Conservation (phyloP, 1,140 invertebrate genomes). For the Ridgeia piscesae region DNA sequence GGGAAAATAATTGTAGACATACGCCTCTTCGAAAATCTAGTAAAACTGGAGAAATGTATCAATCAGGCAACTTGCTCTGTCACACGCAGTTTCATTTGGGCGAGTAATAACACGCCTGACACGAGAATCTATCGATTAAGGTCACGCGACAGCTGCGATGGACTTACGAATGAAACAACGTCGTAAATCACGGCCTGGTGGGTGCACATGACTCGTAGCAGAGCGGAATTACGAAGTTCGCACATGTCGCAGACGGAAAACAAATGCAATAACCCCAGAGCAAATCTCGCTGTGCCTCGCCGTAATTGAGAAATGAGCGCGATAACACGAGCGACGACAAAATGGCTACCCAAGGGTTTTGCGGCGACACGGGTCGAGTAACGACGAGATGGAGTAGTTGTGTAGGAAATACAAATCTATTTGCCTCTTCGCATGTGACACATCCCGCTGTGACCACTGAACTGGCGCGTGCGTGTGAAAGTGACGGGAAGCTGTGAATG, state of each 20-base stretch:
- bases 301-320: background rate
- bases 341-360: background rate
- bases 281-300: background rate
- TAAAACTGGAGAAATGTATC: background rate
- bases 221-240: background rate
- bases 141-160: background rate
- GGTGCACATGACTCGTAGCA: background rate
- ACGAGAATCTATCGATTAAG: background rate
- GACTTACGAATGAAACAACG: background rate
- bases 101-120: background rate
- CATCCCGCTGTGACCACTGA: background rate
- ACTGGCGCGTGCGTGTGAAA: background rate
- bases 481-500: background rate
- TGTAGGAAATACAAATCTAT: background rate
- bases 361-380: background rate
- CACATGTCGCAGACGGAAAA: background rate
- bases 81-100: background rate
- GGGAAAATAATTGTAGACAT: background rate
- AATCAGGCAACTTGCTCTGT: background rate
- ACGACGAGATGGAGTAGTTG: background rate
- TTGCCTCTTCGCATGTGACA: background rate
- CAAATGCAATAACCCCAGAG: background rate
- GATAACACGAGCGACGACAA: background rate
- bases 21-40: background rate
- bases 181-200: background rate